A percentile compares a stretch with the other conserved stretches of the same genome.
Conservation (phyloP, 1,140 invertebrate species). For the Caenorhabditis remanei region DNA sequence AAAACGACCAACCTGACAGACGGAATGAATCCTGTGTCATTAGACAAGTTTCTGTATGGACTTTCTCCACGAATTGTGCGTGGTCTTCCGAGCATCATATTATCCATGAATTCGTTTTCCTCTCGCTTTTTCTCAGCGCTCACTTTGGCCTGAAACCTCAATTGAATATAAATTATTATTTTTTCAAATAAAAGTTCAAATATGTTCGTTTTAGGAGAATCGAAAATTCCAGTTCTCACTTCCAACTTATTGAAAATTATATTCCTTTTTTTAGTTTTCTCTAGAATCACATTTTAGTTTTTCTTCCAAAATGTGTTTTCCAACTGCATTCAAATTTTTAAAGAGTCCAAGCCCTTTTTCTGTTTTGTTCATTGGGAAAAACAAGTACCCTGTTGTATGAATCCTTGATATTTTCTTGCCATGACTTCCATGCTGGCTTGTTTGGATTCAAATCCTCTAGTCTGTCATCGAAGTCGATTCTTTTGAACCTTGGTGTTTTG, state of each 20-base stretch:
- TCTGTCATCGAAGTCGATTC: conserved; percentile 76
- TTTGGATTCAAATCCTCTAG: conserved; percentile 66
- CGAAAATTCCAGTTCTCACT: no score
- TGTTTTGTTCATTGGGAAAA: background rate
- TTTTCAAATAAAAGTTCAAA: background rate
- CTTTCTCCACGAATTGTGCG: conserved; percentile 67
- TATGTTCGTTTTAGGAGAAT: no score
- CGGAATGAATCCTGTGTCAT: conserved; percentile 67
- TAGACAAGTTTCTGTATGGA: conserved; percentile 71
- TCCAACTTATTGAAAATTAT: no score
- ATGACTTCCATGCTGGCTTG: conserved; percentile 75
- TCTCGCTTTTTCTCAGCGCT: conserved; percentile 72
- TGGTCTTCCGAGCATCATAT: conserved; percentile 63
- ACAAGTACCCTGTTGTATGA: conserved; percentile 73
- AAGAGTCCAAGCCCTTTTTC: background rate
- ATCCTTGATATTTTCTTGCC: conserved; percentile 73
- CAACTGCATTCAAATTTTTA: background rate
- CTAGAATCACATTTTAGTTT: background rate
- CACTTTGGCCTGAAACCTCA: conserved; percentile 68
- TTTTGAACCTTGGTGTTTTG: conserved; percentile 70
- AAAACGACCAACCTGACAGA: conserved; percentile 25
- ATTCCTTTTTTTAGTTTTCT: no score
- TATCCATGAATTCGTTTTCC: conserved; percentile 72
- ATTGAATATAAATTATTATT: background rate
- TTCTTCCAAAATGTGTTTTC: background rate